Base-by-base conservation (phyloP, 2,888 invertebrate species). In the Halictus quadricinctus region DNA sequence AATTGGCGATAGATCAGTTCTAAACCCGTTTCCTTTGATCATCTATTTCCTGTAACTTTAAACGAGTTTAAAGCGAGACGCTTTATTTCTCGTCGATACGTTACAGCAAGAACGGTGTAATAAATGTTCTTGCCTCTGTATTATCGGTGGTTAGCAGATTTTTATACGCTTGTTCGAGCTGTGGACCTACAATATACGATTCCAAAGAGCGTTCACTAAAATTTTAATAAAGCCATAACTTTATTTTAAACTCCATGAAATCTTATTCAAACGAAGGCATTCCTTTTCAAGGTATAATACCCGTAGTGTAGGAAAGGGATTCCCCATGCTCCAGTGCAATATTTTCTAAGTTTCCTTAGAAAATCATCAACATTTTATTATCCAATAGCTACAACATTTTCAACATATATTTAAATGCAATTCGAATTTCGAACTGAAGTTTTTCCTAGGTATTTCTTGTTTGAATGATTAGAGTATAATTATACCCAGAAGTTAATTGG, bases 201-300 rank as follows among this genome's bases (percentile, higher is more conserved):
- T 29, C 18, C 8, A 29, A 29, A 29, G 18, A 29, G 64, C 8
- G 18, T 64, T 18, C 64, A 69, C 12, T 69, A 15, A 69, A 69
- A 69, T 69, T 69, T 29, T 69, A 69, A 69, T 69, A 36, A 36
- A 18, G 64, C 29, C 4, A 41, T 69, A 69, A 69, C 18, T 36
- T 69, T 69, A 41, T 69, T 69, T 69, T 69, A 41, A 69, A 36
- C 69, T 41, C 36, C 69, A 41, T 21, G 21, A 69, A 21, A 69
- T 36, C 41, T 41, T 69, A 69, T 69, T 69, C 36, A 41, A 69
- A 41, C 36, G 69, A 69, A 69, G 18, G 41, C 21, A 41, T 69
- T 36, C 36, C 41, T 69, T 21, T 21, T 18, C 21, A 8, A 66
- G 36, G 36, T 21, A 66, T 36, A 36, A 36, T 36, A 21, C 21